A percentile compares a stretch with the other conserved stretches of the same genome.
Conservation (phyloP, 2,888 invertebrate species). For the Leptopilina myrica region DNA sequence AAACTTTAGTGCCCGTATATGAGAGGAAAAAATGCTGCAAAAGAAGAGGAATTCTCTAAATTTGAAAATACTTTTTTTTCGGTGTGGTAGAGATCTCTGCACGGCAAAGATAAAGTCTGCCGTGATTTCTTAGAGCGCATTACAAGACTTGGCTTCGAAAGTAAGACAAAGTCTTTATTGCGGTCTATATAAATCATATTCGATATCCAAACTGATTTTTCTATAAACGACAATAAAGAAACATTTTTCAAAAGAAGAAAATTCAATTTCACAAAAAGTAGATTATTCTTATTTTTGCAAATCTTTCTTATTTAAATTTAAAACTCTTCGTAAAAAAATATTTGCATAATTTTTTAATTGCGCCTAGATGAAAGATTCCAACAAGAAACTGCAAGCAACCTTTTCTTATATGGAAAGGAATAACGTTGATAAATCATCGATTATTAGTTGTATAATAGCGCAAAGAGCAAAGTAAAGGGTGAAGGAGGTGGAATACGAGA, state of each 20-base stretch:
- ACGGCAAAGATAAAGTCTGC: slow-evolving; percentile 63
- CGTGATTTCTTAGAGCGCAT: slow-evolving; percentile 67
- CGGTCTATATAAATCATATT: slow-evolving; percentile 49
- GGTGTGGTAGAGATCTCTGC: slow-evolving; percentile 51
- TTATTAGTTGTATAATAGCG: not conserved
- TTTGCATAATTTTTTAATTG: too few relatives aligned
- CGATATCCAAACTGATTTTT: slow-evolving; percentile 40
- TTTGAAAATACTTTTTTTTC: too few relatives aligned
- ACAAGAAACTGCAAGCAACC: not conserved
- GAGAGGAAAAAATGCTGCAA: too few relatives aligned
- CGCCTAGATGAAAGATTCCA: too few relatives aligned
- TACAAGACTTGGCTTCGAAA: slow-evolving; percentile 53
- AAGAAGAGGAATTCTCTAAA: too few relatives aligned
- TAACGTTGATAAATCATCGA: slow-evolving; percentile 47
- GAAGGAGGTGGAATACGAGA: not conserved
- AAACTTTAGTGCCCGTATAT: too few relatives aligned
- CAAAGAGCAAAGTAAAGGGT: not conserved
- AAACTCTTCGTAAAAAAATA: too few relatives aligned
- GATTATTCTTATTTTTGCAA: too few relatives aligned
- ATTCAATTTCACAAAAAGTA: too few relatives aligned
- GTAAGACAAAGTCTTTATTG: slow-evolving; percentile 52
- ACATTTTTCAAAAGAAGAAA: too few relatives aligned
- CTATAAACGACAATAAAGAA: not conserved
- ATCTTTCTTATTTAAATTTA: too few relatives aligned
- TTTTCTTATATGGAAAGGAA: slow-evolving; percentile 29